Conservation (phyloP, 2,888 invertebrate genomes). For the Drosophila quinaria region DNA sequence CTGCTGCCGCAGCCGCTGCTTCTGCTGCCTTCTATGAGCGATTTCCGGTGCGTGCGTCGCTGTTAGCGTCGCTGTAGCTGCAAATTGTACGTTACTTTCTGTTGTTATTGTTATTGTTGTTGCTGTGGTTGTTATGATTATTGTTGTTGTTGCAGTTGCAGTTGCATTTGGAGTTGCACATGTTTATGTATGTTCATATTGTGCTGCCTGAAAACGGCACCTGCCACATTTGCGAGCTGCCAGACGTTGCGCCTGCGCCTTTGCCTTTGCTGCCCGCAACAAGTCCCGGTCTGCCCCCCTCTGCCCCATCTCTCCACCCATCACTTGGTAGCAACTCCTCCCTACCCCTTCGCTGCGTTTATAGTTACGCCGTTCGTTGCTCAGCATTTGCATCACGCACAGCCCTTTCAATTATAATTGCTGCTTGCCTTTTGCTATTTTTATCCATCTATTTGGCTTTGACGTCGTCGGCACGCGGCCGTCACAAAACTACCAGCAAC, state of each 20-base stretch:
- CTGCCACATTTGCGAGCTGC: slow-evolving; percentile 60
- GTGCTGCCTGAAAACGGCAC: slow-evolving; percentile 64
- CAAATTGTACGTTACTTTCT: slow-evolving; percentile 63
- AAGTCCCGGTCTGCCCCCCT: slow-evolving; percentile 4
- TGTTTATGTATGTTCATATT: slow-evolving; percentile 42
- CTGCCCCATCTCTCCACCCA: neutral
- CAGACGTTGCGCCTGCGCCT: slow-evolving; percentile 65
- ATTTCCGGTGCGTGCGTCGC: slow-evolving; percentile 81
- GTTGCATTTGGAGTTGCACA: slow-evolving; percentile 16
- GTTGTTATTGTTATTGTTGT: slow-evolving; percentile 38
- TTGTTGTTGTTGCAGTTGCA: slow-evolving; percentile 20
- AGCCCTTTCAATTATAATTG: slow-evolving; percentile 81
- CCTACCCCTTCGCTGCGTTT: neutral
- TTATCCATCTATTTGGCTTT: slow-evolving; percentile 67
- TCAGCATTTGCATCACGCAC: slow-evolving; percentile 78
- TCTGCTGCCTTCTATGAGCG: slow-evolving; percentile 69
- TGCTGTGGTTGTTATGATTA: slow-evolving; percentile 23
- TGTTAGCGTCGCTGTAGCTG: slow-evolving; percentile 50
- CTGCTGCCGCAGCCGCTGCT: slow-evolving; percentile 34
- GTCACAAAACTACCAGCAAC: slow-evolving; percentile 38
- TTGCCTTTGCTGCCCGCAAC: neutral
- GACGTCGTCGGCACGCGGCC: slow-evolving; percentile 67
- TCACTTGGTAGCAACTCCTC: neutral
- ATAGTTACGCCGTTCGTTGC: slow-evolving; percentile 21
- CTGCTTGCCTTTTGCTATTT: slow-evolving; percentile 71